Conservation (phyloP, 2,888 invertebrate species). For the Yponomeuta sedellus region DNA sequence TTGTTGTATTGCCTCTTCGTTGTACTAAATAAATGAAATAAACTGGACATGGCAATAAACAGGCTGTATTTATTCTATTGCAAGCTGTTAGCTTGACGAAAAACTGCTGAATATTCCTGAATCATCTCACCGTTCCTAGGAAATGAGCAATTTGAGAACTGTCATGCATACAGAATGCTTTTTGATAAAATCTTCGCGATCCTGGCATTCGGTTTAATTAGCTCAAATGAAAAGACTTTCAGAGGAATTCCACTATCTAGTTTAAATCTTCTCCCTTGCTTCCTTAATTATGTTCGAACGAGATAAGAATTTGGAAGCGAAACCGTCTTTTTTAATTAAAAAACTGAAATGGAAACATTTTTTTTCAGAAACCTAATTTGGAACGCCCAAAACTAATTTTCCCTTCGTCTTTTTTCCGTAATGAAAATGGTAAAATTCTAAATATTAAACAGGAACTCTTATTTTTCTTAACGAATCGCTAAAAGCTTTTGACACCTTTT, state of each 20-base stretch:
- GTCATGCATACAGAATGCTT: no score
- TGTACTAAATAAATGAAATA: no score
- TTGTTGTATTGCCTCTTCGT: no score
- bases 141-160: no score
- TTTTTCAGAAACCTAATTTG: conserved; percentile 8
- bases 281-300: conserved; percentile 2
- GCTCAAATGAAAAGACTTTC: background rate
- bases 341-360: conserved; percentile 6
- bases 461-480: background rate
- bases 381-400: conserved; percentile 1
- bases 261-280: background rate
- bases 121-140: no score
- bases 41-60: no score
- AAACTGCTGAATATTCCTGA: no score
- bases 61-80: no score
- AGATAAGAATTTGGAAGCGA: background rate
- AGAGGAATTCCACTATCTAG: background rate
- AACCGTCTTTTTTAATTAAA: conserved; percentile 6
- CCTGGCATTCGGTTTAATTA: background rate
- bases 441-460: background rate
- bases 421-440: background rate
- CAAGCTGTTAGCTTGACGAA: no score
- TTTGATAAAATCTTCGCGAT: no score
- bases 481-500: background rate
- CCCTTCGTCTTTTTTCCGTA: background rate